Evolutionary conservation across 2,797 vertebrate genomes (phyloP).

Genomic region (Cirrhinus mrigala): DNA sequence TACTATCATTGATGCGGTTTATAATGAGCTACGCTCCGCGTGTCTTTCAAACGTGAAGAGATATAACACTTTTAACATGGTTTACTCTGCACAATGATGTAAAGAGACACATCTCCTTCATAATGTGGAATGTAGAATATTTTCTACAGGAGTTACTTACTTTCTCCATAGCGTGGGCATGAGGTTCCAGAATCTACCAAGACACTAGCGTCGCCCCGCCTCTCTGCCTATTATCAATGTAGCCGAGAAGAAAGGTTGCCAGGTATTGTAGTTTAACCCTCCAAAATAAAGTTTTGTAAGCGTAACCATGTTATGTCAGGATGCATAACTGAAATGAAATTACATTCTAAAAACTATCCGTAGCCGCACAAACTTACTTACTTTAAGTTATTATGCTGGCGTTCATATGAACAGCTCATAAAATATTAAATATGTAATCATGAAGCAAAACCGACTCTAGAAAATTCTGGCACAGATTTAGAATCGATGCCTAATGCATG

Average conservation of each 20-base stretch:
- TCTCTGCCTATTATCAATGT: slow-evolving; percentile 57
- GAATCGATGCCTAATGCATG: not conserved
- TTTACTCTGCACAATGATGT: not conserved
- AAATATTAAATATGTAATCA: not conserved
- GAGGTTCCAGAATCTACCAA: slow-evolving; percentile 86
- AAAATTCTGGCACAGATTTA: not conserved
- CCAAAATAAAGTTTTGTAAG: not conserved
- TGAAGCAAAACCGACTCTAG: not conserved
- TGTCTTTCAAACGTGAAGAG: not conserved
- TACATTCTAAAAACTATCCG: not conserved
- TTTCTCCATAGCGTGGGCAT: slow-evolving; percentile 83
- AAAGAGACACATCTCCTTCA: not conserved
- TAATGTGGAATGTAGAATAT: not conserved
- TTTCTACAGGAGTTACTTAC: slow-evolving; percentile 71
- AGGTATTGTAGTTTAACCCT: slow-evolving; percentile 39
- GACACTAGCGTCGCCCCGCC: slow-evolving; percentile 71
- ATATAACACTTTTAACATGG: not conserved
- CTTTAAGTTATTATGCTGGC: no score
- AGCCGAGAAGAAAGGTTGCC: slow-evolving; percentile 65
- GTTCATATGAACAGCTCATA: no score
- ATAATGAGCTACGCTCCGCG: not conserved
- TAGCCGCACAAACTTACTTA: not conserved
- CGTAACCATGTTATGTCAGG: not conserved
- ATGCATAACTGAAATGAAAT: not conserved
- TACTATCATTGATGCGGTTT: not conserved